Base-by-base conservation (phyloP, 2,113 vertebrate species). In the Oreochromis aureus region DNA sequence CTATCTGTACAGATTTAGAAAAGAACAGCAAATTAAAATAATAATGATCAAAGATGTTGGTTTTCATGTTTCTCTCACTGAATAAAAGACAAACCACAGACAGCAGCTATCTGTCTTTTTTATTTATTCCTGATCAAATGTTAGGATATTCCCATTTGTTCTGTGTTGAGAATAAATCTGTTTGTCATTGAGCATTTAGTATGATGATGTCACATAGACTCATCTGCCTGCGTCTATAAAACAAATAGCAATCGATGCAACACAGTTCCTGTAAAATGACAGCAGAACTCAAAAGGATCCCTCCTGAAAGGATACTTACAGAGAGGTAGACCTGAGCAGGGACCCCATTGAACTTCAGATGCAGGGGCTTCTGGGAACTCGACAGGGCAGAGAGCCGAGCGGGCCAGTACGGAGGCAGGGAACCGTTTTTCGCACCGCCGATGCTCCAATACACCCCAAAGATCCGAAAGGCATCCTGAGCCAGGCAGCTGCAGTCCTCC, bases 401-500 rank as follows among this genome's bases (percentile, higher is more conserved):
- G 0, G 97, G 97, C 97, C 97, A 97, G 79, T 91, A 94, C 0
- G 66, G 85, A 0, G 97, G 97, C 15, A 97, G 82, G 36, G 95
- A 92, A 15, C 83, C 83, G 10, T 93, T 94, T n/a, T 86, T 86
- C 4, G 61, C 55, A 2, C 87, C 92, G 1, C 96, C 95, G 7
- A 97, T 30, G 71, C 87, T 87, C 94, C 95, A 96, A 93, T 97
- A 97, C 19, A 96, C 90, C 27, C 90, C 92, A 36, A 97, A 97
- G 87, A 97, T 94, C 36, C 96, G 92, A 27, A 63, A 88, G 6
- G 95, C 96, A 12, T 97, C 97, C 81, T 93, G 91, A 10, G 97
- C 96, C 86, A 97, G 83, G 78, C 97, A 97, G 93, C 96, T 96
- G 92, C 97, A 97, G 93, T 97, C 95, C 90, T 96, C 95, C 34